Evolutionary conservation across 2,797 vertebrate species (phyloP), one percentile per base, ranked within the genome.

Genomic region (Ctenosaura bakeri): DNA sequence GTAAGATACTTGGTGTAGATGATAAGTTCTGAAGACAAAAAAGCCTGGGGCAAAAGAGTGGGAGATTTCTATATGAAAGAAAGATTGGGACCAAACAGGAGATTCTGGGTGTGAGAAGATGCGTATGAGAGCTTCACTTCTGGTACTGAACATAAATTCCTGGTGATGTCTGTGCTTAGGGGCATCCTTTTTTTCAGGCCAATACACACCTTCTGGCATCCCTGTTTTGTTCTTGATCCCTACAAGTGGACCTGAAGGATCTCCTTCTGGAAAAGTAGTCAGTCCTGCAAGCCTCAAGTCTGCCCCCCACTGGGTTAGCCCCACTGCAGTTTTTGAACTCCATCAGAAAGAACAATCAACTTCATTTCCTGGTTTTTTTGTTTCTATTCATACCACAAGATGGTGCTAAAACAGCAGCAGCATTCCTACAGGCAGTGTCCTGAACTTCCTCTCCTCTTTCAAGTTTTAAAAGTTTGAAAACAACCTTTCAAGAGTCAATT

Each of bases 321-420:
- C 29, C 6, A 62, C 50, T 62, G 32, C 3, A 24, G 4, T 88
- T 74, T 26, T 42, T 73, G 26, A 83, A 59, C 2, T 69, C 66
- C 66, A 32, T 5, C 66, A 69, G 66, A 79, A 87, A 46, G 4
- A 13, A 1, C 1, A 29, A 7, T 3, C 52, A 59, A 59, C 71
- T 59, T 74, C 4, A 35, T 18, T 73, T 82, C 56, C 62, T 50
- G 2, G 22, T 14, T 42, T 22, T 69, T 46, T 35, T 10, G 5
- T 76, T 52, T 81, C 59, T 10, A 2, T 38, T 50, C 42, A 52
- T 2, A 38, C 89, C 89, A 90, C 89, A 86, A 0, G 89, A 38
- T 86, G 89, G 89, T 38, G 85, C 89, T 82, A 87, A 76, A 82
- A 54, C 78, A 87, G 46, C 83, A 85, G 56, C 1, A 42, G 6